Evolutionary conservation across 2,888 invertebrate species (phyloP).

Genomic region (Agrochola lota): DNA sequence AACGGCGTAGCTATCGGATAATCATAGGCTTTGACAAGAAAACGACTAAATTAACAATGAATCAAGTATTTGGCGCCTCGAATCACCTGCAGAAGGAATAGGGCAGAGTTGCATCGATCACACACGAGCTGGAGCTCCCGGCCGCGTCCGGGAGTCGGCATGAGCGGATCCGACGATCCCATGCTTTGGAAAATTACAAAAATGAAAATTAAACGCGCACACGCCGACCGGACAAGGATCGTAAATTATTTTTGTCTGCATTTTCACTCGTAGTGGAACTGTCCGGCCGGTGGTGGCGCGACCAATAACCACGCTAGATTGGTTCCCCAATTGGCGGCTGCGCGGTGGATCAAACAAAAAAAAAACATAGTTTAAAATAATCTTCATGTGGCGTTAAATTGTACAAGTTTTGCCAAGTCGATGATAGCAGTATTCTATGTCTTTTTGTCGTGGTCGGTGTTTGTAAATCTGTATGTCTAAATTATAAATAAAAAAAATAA

Average conservation of each 20-base stretch:
- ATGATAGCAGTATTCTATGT: conserved; percentile 71
- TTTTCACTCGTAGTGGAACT: conserved; percentile 48
- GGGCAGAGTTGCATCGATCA: conserved; percentile 70
- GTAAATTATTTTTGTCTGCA: conserved; percentile 56
- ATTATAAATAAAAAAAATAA: conserved; percentile 58
- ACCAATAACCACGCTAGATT: conserved; percentile 72
- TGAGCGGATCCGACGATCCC: conserved; percentile 69
- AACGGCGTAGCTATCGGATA: conserved; percentile 81
- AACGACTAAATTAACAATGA: conserved; percentile 74
- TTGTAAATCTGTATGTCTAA: conserved; percentile 70
- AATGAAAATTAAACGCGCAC: conserved; percentile 51
- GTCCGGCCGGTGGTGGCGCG: conserved; percentile 59
- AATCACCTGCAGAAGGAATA: conserved; percentile 66
- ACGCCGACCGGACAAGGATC: conserved; percentile 35
- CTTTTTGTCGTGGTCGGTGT: conserved; percentile 70
- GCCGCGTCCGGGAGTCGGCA: conserved; percentile 65
- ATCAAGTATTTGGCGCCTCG: conserved; percentile 79
- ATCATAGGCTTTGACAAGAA: conserved; percentile 82
- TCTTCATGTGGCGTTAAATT: conserved; percentile 64
- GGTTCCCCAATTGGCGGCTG: conserved; percentile 70
- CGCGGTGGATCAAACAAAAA: conserved; percentile 70
- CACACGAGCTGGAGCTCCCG: conserved; percentile 66
- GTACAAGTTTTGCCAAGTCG: conserved; percentile 65
- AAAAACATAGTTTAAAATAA: conserved; percentile 63
- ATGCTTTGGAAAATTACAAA: conserved; percentile 71